A percentile compares a stretch with the other conserved stretches of the same genome.
phyloP scores from a whole-genome alignment of 2,888 invertebrate species.

The Agrochola lota region DNA sequence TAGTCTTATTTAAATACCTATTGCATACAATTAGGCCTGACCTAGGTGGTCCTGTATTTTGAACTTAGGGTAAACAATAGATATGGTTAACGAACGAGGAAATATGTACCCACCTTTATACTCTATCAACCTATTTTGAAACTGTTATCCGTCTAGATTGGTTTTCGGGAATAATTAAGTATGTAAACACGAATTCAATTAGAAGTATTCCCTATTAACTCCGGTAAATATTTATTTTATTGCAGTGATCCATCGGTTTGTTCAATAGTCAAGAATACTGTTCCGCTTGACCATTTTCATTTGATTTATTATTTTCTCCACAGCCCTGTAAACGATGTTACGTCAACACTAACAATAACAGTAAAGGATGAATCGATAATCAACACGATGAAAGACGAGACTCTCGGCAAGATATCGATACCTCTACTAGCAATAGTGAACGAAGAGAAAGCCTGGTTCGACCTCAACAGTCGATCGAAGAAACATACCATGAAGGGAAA shows the following conservation, averaged over 20 bases:
- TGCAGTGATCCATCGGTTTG: not conserved
- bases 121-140: not conserved
- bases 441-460: constrained; percentile 86
- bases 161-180: not conserved
- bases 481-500: constrained; percentile 81
- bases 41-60: not conserved
- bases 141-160: not conserved
- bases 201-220: not conserved
- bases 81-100: not conserved
- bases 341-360: constrained; percentile 84
- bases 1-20: not conserved
- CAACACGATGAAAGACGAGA: constrained; percentile 74
- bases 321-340: constrained; percentile 84
- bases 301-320: constrained; percentile 52
- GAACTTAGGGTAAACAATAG: not conserved
- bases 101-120: not conserved
- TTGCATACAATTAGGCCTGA: not conserved
- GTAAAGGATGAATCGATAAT: constrained; percentile 85
- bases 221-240: not conserved
- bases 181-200: not conserved
- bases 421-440: constrained; percentile 84
- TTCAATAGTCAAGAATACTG: not conserved
- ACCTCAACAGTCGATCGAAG: constrained; percentile 82
- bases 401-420: constrained; percentile 84
- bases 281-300: not conserved